Conservation (phyloP, 1,140 invertebrate genomes). For the Drosophila grimshawi region DNA sequence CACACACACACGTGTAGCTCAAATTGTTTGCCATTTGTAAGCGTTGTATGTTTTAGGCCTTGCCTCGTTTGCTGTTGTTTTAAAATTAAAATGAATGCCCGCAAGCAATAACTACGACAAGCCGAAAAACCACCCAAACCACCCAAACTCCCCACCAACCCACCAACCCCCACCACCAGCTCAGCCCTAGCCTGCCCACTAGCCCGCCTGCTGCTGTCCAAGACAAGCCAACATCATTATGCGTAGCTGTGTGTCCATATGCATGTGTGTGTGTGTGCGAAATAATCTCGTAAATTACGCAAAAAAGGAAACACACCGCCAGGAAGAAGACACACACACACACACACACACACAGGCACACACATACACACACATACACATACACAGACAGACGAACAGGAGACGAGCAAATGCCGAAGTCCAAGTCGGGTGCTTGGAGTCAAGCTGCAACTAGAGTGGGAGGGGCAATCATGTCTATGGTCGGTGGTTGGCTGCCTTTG, state of each 20-base stretch:
- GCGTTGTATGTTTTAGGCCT: slow-evolving; percentile 76
- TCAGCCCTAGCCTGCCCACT: too few species aligned
- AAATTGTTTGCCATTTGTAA: slow-evolving; percentile 82
- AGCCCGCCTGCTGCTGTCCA: slow-evolving; percentile 60
- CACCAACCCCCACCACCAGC: slow-evolving; percentile 27
- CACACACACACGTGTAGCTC: slow-evolving; percentile 25
- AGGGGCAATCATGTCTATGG: slow-evolving; percentile 27
- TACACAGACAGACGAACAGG: background rate
- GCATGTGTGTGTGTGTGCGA: slow-evolving; percentile 45
- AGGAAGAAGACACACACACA: slow-evolving; percentile 34
- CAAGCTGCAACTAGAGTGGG: slow-evolving; percentile 24
- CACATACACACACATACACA: slow-evolving; percentile 7
- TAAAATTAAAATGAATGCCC: slow-evolving; percentile 83
- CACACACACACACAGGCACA: slow-evolving; percentile 12
- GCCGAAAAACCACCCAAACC: slow-evolving; percentile 39
- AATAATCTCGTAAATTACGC: slow-evolving; percentile 83
- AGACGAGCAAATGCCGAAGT: slow-evolving; percentile 16
- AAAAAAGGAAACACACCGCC: slow-evolving; percentile 72
- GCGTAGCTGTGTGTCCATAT: slow-evolving; percentile 74
- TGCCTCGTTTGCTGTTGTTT: slow-evolving; percentile 72
- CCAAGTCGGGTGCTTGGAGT: slow-evolving; percentile 8
- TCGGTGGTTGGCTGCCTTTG: slow-evolving; percentile 63
- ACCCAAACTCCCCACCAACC: slow-evolving; percentile 2
- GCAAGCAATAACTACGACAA: slow-evolving; percentile 82
- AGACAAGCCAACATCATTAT: slow-evolving; percentile 82